These are phyloP conservation scores for Pherbina coryleti DNA, from an alignment of 2,888 invertebrate genomes.

Conservation along the genomic window DNA sequence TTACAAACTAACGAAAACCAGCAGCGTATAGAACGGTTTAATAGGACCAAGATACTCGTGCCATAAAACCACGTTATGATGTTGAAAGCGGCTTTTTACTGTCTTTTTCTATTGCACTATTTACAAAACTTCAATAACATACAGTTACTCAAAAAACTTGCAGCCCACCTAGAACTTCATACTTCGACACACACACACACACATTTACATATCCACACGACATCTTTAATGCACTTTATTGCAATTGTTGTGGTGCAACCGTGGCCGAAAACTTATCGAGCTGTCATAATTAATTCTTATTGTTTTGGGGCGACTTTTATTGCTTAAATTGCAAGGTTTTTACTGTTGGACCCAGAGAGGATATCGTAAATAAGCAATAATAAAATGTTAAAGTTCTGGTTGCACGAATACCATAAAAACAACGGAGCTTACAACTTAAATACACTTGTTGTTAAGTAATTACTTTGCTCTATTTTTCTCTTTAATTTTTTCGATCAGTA, in stretches of 20 bases:
- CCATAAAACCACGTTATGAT: too few species aligned
- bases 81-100: too few species aligned
- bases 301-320: constrained; percentile 11
- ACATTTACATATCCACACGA: background rate
- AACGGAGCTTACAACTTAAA: background rate
- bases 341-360: background rate
- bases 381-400: background rate
- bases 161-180: too few species aligned
- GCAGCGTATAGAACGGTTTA: too few species aligned
- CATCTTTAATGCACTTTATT: background rate
- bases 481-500: background rate
- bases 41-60: too few species aligned
- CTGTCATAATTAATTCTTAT: constrained; percentile 50
- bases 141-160: too few species aligned
- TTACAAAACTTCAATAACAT: too few species aligned
- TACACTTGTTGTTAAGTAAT: background rate
- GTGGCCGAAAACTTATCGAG: constrained; percentile 38
- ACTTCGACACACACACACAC: too few species aligned
- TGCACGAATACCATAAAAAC: background rate
- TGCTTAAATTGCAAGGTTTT: background rate
- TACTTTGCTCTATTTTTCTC: too few species aligned
- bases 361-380: background rate
- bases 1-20: too few species aligned
- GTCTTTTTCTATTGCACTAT: too few species aligned
- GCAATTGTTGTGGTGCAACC: background rate